Evolutionary conservation across 2,113 vertebrate species (phyloP), one percentile per base, ranked within the genome.

Genomic region (Eclectus roratus): DNA sequence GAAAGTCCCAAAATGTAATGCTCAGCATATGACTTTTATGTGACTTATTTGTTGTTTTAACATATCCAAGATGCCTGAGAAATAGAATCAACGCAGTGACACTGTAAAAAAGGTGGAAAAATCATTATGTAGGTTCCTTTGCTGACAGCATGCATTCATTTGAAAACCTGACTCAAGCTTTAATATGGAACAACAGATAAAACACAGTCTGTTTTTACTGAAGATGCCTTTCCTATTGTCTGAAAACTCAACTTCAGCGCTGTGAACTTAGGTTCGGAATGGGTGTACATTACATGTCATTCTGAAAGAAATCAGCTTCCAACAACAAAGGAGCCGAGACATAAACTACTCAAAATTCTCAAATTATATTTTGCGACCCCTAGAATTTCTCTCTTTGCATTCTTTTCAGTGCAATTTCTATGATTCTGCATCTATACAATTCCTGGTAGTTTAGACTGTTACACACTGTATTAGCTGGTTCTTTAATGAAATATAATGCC

Each of bases 301-400:
- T 37, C 27, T 93, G 56, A 92, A 88, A 52, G 63, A 93, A 96
- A 96, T 71, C 23, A 80, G 10, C 50, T 97, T 94, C 49, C 43
- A 77, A 49, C 35, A 14, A 74, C 66, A 73, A 81, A 81, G 24
- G 21, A 85, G 4, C 10, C 33, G 5, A 84, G 7, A 39, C n/a
- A 66, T 16, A 53, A 92, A 23, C 12, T 66, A 52, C 15, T 47
- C 13, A 64, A 69, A 71, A 39, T 18, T 70, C 14, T 64, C 6
- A 50, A 11, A 31, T 56, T 81, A 52, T 72, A 44, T 23, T 78
- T 52, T 29, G 13, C 33, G 1, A 50, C 68, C 16, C 20, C 68
- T 72, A 25, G 9, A 68, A 61, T 69, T 68, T 81, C 13, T 80
- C 8, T 41, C 11, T 85, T 70, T 53, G 29, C 10, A 50, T 69